phyloP scores from a whole-genome alignment of 2,797 vertebrate species.

The Falco cherrug region DNA sequence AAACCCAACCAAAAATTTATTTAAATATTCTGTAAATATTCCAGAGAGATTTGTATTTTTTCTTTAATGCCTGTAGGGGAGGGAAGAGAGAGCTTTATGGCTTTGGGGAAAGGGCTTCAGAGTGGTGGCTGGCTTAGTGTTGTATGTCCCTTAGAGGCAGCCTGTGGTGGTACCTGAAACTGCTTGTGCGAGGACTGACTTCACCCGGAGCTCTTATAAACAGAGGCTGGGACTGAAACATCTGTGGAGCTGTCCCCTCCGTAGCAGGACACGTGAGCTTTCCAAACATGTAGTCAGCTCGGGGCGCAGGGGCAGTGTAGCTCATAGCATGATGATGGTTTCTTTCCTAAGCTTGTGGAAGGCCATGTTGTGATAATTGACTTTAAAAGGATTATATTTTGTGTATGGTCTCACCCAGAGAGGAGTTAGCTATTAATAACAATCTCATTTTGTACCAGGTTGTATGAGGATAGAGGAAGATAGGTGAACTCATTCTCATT shows the following conservation, averaged over 20 bases:
- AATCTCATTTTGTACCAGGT: not conserved
- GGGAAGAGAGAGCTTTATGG: not conserved
- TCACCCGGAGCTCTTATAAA: no score
- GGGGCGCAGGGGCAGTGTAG: fast-evolving
- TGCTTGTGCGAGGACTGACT: not conserved
- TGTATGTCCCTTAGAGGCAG: no score
- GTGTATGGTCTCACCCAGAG: not conserved
- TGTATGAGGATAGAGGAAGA: not conserved
- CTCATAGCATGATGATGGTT: not conserved
- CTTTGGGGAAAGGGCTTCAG: not conserved
- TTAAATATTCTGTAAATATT: not conserved
- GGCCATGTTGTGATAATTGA: not conserved
- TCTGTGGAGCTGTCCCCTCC: no score
- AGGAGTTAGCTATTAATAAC: not conserved
- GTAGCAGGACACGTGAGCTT: not conserved
- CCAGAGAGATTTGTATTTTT: not conserved
- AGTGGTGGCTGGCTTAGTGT: not conserved
- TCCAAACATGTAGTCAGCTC: no score
- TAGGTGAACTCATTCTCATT: not conserved
- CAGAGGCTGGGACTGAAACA: not conserved
- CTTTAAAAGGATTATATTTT: not conserved
- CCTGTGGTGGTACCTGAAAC: no score
- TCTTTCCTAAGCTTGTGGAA: not conserved
- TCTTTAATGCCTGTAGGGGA: not conserved
- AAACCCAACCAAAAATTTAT: not conserved